phyloP scores from a whole-genome alignment of 2,888 invertebrate species.

The Agrotis clavis region DNA sequence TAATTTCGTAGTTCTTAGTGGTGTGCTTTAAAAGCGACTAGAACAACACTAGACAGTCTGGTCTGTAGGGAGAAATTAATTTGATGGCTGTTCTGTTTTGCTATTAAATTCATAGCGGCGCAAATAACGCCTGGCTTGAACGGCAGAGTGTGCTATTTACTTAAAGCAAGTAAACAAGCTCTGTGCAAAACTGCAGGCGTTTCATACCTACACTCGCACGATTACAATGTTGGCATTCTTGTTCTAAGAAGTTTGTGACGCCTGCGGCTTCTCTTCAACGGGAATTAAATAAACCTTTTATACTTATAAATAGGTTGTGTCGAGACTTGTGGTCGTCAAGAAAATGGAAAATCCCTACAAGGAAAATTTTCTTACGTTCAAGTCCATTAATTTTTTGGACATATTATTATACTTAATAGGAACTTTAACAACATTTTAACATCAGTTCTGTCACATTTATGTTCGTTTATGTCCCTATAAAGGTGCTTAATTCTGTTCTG shows the following conservation, averaged over 20 bases:
- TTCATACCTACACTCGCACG: constrained; percentile 52
- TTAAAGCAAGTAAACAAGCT: constrained; percentile 66
- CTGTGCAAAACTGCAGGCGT: constrained; percentile 68
- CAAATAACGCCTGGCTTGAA: constrained; percentile 62
- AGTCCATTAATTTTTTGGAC: constrained; percentile 4
- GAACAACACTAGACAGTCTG: constrained; percentile 46
- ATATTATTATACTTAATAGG: not conserved
- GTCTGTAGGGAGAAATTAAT: constrained; percentile 59
- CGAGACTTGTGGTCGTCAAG: constrained; percentile 11
- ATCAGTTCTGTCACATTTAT: not conserved
- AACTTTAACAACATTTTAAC: constrained; percentile 17
- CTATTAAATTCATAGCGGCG: constrained; percentile 62
- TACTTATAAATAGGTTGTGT: constrained; percentile 26
- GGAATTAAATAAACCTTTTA: constrained; percentile 50
- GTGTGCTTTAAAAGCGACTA: constrained; percentile 39
- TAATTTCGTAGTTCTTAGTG: constrained; percentile 39
- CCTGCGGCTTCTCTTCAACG: constrained; percentile 29
- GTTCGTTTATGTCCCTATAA: not conserved
- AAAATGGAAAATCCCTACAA: constrained; percentile 25
- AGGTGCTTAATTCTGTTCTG: constrained; percentile 1
- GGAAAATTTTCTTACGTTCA: constrained; percentile 21
- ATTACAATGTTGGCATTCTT: constrained; percentile 58
- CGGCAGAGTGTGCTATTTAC: constrained; percentile 64
- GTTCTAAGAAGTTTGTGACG: constrained; percentile 52
- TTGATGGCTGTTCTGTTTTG: constrained; percentile 62